Evolutionary conservation across 2,888 invertebrate species (phyloP), one percentile per base, ranked within the genome.

Genomic region (Drosophila picticornis): DNA sequence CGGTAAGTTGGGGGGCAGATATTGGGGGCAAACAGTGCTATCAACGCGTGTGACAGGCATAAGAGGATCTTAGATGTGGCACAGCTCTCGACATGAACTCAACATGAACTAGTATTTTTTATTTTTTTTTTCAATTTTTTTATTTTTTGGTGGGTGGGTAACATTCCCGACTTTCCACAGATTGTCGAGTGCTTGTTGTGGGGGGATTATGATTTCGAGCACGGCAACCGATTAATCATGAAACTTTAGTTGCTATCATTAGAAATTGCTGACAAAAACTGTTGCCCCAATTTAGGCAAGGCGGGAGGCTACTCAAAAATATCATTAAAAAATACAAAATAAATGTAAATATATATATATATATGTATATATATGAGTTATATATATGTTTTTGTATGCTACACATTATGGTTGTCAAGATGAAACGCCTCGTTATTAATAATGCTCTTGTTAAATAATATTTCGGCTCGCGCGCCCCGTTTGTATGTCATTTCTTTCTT

Each of bases 51-150:
- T 85, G 85, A 85, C 85, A 88, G 81, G 70, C 75, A 68, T 86
- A 85, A 85, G 85, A 90, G 86, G 90, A 84, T 88, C 86, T 83
- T 29, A 83, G 83, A 89, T 89, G 67, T 82, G 76, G 85, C 68
- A 66, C 56, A 53, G 52, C 48, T 52, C 75, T 68, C 48, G 46
- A 46, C 43, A 43, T 5, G 22, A 68, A 62, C 55, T 36, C 58
- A 16, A 72, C 48, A 50, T 52, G 22, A 75, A 55, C 73, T 68
- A 68, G 9, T 38, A n/a, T 27, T 60, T 48, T 77, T 77, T 29
- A 46, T 68, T 5, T 51, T 1, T 3, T n/a, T n/a, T n/a, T n/a
- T n/a, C n/a, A n/a, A n/a, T 6, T 13, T 27, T 29, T 6, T 27
- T n/a, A n/a, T n/a, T n/a, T 48, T 25, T 48, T 48, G n/a, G 66